Evolutionary conservation across 2,888 invertebrate genomes (phyloP), one percentile per base, ranked within the genome.

Genomic region (Eristalis pertinax): DNA sequence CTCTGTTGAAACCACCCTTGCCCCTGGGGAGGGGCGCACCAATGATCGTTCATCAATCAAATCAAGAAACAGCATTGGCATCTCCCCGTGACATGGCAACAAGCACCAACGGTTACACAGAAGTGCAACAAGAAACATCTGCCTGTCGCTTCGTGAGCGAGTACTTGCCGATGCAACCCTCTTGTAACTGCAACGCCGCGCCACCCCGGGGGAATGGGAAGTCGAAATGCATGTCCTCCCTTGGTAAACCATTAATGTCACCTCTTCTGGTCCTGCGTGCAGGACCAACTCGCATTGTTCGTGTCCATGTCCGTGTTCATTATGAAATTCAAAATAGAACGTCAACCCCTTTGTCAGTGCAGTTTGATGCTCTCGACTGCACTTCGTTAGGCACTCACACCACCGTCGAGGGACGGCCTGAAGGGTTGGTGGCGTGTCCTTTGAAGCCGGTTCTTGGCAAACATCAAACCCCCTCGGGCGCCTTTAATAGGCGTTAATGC

Each of bases 121-220:
- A 26, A 82, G 73, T 73, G 38, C 82, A 81, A 86, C 78, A 86
- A 64, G 82, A 86, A 86, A 86, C 86, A 86, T 86, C 86, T 86
- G 86, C 86, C 86, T 86, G 41, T 63, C 78, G 68, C 67, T n/a
- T n/a, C n/a, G n/a, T n/a, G n/a, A n/a, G 43, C 62, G 64, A 8
- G 60, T 64, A 15, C 60, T 60, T 67, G 24, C 19, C 11, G 32
- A 26, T 24, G 0, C 8, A 58, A 38, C 70, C 32, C 65, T 50
- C 50, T 35, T 63, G 69, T 67, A 64, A 74, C 60, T 82, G 82
- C 78, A 82, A 69, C 58, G 67, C 26, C 43, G 64, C 58, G 67
- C 26, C 43, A 24, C 64, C 41, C 58, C 32, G 35, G 35, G 50
- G 43, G 63, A 82, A 70, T 74, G 32, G 50, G 19, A 86, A 86